phyloP scores from a whole-genome alignment of 2,113 vertebrate species.

The Phasianus colchicus region DNA sequence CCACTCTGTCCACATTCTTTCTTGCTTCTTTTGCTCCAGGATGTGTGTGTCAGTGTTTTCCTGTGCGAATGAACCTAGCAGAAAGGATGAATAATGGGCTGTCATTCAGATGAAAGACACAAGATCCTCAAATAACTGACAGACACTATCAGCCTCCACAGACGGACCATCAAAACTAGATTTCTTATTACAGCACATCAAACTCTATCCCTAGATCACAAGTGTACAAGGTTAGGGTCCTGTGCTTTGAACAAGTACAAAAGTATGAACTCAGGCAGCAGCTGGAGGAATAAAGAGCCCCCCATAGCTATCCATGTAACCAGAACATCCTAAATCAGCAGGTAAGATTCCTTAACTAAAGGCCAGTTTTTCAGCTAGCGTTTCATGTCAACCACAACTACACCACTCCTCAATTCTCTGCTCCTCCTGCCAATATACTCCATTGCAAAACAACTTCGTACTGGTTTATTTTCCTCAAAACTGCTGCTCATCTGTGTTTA shows the following conservation, averaged over 20 bases:
- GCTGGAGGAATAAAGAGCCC: not conserved
- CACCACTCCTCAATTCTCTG: not conserved
- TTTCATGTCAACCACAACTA: not conserved
- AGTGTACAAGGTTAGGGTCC: not conserved
- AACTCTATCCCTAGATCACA: not conserved
- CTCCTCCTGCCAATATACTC: rapidly evolving
- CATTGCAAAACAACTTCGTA: not conserved
- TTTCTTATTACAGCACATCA: not conserved
- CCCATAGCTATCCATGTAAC: not conserved
- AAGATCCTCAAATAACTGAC: not conserved
- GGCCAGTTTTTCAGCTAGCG: not conserved
- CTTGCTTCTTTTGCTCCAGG: not conserved
- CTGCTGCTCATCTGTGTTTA: not conserved
- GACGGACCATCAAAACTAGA: not conserved
- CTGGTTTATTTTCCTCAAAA: not conserved
- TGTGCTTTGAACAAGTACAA: not conserved
- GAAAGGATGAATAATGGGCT: not conserved
- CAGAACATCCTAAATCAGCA: not conserved
- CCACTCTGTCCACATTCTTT: not conserved
- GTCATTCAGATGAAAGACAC: not conserved
- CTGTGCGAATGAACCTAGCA: not conserved
- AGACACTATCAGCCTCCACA: not conserved
- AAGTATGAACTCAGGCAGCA: not conserved
- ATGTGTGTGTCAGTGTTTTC: not conserved
- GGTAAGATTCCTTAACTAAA: not conserved